A percentile compares a stretch with the other conserved stretches of the same genome.
Conservation (phyloP, 1,140 invertebrate genomes). For the Hyles vespertilio region DNA sequence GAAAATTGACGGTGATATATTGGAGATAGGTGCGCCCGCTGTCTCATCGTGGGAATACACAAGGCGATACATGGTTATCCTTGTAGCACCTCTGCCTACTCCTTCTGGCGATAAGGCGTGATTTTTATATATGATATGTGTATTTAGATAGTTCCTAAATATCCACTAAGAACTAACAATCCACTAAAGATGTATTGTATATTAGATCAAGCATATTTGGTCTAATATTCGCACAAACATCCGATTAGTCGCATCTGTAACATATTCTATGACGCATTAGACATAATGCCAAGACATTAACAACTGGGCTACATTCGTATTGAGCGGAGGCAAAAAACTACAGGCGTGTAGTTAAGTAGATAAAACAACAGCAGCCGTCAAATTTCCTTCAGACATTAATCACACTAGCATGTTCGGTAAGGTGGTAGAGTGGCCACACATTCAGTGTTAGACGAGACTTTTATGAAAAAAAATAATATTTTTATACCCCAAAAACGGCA, state of each 20-base stretch:
- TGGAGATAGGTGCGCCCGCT: no score
- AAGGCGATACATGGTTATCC: no score
- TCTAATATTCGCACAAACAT: neutral
- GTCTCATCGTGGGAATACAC: no score
- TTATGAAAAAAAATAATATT: neutral
- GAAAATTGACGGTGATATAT: no score
- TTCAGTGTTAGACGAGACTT: slow-evolving; percentile 18
- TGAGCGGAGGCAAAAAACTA: slow-evolving; percentile 52
- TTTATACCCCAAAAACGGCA: no score
- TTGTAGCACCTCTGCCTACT: neutral
- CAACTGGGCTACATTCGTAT: slow-evolving; percentile 65
- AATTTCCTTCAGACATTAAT: slow-evolving; percentile 73
- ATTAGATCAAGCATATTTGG: neutral
- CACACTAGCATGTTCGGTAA: slow-evolving; percentile 66
- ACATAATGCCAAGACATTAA: slow-evolving; percentile 42
- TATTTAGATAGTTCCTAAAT: neutral
- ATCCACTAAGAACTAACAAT: neutral
- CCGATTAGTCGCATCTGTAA: neutral
- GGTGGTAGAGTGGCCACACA: slow-evolving; percentile 38
- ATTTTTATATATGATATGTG: neutral
- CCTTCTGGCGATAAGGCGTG: neutral
- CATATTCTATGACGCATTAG: neutral
- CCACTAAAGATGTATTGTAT: neutral
- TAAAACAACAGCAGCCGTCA: slow-evolving; percentile 72
- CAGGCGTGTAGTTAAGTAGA: slow-evolving; percentile 72